Conservation (phyloP, 2,797 vertebrate genomes). For the Mastacembelus armatus region DNA sequence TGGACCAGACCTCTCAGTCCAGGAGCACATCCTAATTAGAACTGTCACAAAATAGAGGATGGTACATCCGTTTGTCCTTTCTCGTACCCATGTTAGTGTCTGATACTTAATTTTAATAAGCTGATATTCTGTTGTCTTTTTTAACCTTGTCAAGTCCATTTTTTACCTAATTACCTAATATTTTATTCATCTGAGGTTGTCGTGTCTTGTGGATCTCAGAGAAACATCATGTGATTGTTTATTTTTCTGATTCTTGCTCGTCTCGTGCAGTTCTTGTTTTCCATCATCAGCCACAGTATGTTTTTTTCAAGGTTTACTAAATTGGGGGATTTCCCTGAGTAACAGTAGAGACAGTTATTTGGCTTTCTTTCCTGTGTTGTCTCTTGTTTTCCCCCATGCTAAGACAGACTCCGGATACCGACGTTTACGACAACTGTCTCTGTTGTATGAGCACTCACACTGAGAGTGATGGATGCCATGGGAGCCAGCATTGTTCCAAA, state of each 20-base stretch:
- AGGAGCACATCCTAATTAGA: background rate
- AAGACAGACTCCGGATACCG: constrained; percentile 43
- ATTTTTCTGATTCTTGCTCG: background rate
- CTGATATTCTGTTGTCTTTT: background rate
- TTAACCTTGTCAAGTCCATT: too few species aligned
- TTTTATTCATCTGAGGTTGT: background rate
- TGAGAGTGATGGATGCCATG: constrained; percentile 18
- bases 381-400: constrained; percentile 45
- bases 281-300: constrained; percentile 13
- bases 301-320: constrained; percentile 40
- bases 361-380: constrained; percentile 41
- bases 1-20: background rate
- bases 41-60: too few species aligned
- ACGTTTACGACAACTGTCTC: constrained; percentile 43
- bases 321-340: constrained; percentile 35
- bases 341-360: constrained; percentile 39
- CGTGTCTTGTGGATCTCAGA: background rate
- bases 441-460: constrained; percentile 38
- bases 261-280: constrained; percentile 4
- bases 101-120: background rate
- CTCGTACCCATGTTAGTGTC: too few species aligned
- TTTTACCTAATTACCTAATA: too few species aligned
- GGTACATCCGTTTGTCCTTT: too few species aligned
- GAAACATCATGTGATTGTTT: background rate
- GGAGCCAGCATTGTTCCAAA: constrained; percentile 36